Percentiles rank a stretch among this genome's conserved stretches.
These are phyloP conservation scores for Propsilocerus akamusi DNA, from an alignment of 1,140 invertebrate genomes.

Conservation along the genomic window DNA sequence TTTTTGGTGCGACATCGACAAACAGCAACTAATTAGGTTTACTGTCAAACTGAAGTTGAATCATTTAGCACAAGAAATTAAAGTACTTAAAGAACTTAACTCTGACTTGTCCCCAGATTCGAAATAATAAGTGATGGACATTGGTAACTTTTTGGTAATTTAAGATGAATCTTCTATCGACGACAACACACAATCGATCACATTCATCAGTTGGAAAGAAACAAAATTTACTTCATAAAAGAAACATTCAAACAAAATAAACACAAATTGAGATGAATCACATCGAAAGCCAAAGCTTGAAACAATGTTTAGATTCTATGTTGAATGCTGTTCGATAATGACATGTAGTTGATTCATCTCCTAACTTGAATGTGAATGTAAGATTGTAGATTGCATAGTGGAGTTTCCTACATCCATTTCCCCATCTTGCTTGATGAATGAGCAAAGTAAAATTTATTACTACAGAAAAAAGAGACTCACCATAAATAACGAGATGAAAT, in stretches of 20 bases:
- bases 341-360: slow-evolving; percentile 18
- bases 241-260: not conserved
- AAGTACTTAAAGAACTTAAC: too few species aligned
- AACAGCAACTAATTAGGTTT: too few species aligned
- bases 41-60: too few species aligned
- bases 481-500: not conserved
- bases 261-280: slow-evolving; percentile 8
- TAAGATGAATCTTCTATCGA: slow-evolving; percentile 40
- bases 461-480: not conserved
- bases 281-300: slow-evolving; percentile 31
- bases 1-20: slow-evolving; percentile 40
- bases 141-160: too few species aligned
- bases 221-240: not conserved
- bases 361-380: slow-evolving; percentile 23
- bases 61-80: too few species aligned
- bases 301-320: slow-evolving; percentile 23
- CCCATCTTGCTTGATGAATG: slow-evolving; percentile 18
- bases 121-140: too few species aligned
- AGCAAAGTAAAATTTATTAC: not conserved
- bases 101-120: too few species aligned
- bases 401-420: slow-evolving; percentile 18
- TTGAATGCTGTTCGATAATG: slow-evolving; percentile 7
- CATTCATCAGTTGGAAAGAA: slow-evolving; percentile 26
- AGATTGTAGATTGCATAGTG: slow-evolving; percentile 15
- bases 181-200: slow-evolving; percentile 39